These are phyloP conservation scores for Drosophila sucinea DNA, from an alignment of 1,140 invertebrate genomes.

Conservation along the genomic window DNA sequence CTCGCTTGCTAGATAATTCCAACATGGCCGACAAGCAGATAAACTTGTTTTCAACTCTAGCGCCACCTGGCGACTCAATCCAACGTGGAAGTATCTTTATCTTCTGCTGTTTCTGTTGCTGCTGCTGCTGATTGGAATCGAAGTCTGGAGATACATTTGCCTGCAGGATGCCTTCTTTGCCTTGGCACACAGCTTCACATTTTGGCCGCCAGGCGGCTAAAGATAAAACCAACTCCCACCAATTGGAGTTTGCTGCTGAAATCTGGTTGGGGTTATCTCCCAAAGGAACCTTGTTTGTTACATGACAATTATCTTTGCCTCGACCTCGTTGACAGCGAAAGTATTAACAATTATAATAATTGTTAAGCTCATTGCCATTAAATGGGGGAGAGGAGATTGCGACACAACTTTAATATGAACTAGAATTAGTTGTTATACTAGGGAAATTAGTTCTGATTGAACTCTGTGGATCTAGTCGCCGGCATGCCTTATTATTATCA, in stretches of 20 bases:
- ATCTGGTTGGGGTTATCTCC: slow-evolving; percentile 32
- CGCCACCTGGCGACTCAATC: slow-evolving; percentile 41
- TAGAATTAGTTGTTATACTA: slow-evolving; percentile 5
- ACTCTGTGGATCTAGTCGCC: background rate
- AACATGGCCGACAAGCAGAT: slow-evolving; percentile 68
- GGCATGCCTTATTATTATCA: slow-evolving; percentile 4
- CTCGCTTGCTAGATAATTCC: slow-evolving; percentile 62
- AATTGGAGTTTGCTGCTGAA: slow-evolving; percentile 24
- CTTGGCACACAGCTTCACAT: slow-evolving; percentile 38
- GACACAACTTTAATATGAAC: background rate
- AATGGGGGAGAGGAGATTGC: background rate
- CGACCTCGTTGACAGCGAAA: slow-evolving; percentile 26
- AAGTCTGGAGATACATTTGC: slow-evolving; percentile 39
- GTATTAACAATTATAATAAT: slow-evolving; percentile 43
- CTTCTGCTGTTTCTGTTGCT: slow-evolving; percentile 47
- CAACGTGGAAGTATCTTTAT: slow-evolving; percentile 31
- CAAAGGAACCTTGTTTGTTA: slow-evolving; percentile 38
- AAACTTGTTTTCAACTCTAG: slow-evolving; percentile 31
- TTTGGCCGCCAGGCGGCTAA: slow-evolving; percentile 54
- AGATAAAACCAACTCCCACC: slow-evolving; percentile 28
- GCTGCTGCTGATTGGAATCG: slow-evolving; percentile 29
- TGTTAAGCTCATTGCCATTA: slow-evolving; percentile 31
- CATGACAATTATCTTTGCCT: slow-evolving; percentile 36
- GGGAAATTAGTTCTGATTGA: background rate
- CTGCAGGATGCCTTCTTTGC: slow-evolving; percentile 20